Conservation (phyloP, 2,797 vertebrate genomes). For the Spondyliosoma cantharus region DNA sequence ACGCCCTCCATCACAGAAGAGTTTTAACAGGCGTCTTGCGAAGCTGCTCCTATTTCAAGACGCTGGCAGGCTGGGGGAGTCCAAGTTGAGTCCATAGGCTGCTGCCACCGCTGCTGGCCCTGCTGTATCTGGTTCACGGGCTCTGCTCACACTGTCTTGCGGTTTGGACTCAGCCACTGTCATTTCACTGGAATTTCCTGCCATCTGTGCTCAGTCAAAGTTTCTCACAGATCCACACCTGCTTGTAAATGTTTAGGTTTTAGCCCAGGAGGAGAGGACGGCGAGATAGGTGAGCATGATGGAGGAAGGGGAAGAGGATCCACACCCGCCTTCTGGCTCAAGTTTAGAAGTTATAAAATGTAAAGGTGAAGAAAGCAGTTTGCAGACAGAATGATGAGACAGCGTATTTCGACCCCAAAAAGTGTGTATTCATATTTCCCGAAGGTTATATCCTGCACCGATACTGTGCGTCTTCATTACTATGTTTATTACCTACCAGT, state of each 20-base stretch:
- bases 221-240: conserved; percentile 96
- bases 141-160: conserved; percentile 88
- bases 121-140: conserved; percentile 59
- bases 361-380: conserved; percentile 2
- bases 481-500: not conserved
- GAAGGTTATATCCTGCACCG: conserved; percentile 7
- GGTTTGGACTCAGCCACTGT: conserved; percentile 94
- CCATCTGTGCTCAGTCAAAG: conserved; percentile 91
- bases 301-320: conserved; percentile 15
- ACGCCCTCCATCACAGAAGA: conserved; percentile 45
- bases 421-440: not conserved
- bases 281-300: conserved; percentile 69
- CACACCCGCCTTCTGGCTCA: not conserved
- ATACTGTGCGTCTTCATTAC: not conserved
- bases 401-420: conserved; percentile 10
- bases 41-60: conserved; percentile 72
- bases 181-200: conserved; percentile 97
- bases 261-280: conserved; percentile 80
- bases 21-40: conserved; percentile 69
- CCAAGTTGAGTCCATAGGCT: conserved; percentile 52
- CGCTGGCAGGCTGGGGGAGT: conserved; percentile 45
- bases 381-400: not conserved
- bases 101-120: conserved; percentile 28
- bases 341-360: not conserved
- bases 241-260: conserved; percentile 90